Evolutionary conservation across 2,888 invertebrate genomes (phyloP), one percentile per base, ranked within the genome.

Genomic region (Lepetodrilus schrolli): DNA sequence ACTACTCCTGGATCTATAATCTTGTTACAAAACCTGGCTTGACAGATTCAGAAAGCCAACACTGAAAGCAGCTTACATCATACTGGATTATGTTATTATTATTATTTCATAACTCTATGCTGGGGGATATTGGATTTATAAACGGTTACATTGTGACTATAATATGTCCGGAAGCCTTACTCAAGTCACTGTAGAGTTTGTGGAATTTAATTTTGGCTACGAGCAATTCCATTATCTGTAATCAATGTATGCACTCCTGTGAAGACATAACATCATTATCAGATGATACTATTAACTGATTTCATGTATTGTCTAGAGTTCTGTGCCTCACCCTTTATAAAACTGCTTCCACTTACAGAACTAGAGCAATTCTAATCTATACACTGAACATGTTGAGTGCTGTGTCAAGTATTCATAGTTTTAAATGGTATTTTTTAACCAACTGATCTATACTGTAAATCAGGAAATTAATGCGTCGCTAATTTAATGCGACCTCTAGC

Each of bases 71-170:
- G 17, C 30, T 10, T 13, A 23, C 30, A 58, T 58, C n/a, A 43
- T 43, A n/a, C n/a, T n/a, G n/a, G n/a, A n/a, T n/a, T n/a, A 58
- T 58, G 34, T 30, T 58, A 17, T 34, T 2, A 8, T 26, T 58
- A 26, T 30, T 17, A 58, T 30, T 30, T 17, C 34, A 58, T 58
- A 58, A 58, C n/a, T 58, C 26, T 58, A 23, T 58, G 58, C 58
- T 58, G 17, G 17, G 34, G 58, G 58, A 58, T 34, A 58, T 34
- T 23, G 30, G 23, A 58, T 58, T 58, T 58, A 30, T 58, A 58
- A 58, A 58, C 4, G 1, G 5, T 58, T 58, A 58, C 34, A 58
- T 58, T 34, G 34, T 34, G 17, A 34, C 10, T 17, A 30, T n/a
- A 17, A 30, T 10, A 26, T 58, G 58, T 13, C 30, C 5, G 26